Conservation (phyloP, 2,113 vertebrate genomes). For the Neomonachus schauinslandi region DNA sequence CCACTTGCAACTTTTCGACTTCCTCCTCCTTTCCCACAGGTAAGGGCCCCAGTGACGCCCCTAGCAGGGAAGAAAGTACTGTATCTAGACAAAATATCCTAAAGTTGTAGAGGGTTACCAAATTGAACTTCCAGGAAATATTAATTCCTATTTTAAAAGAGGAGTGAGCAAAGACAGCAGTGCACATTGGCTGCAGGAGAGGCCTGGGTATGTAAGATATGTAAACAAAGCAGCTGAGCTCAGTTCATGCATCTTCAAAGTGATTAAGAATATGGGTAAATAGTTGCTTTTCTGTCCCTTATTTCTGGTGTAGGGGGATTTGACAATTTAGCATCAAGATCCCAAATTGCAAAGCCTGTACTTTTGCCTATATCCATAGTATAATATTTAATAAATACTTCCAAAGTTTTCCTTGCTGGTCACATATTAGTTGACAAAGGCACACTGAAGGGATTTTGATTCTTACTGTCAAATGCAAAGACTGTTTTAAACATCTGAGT, state of each 20-base stretch:
- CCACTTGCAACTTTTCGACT: background rate
- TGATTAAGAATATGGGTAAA: background rate
- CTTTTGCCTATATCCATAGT: background rate
- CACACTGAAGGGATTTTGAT: slow-evolving; percentile 29
- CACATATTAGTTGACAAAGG: slow-evolving; percentile 54
- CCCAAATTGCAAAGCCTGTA: background rate
- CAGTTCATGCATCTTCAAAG: background rate
- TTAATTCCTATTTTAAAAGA: background rate
- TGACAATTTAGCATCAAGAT: slow-evolving; percentile 24
- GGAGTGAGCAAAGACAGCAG: background rate
- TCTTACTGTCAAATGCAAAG: slow-evolving; percentile 47
- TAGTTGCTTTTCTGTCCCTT: background rate
- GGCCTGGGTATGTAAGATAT: background rate
- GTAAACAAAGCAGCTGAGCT: background rate
- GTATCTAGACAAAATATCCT: background rate
- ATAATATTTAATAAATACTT: slow-evolving; percentile 53
- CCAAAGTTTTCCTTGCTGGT: slow-evolving; percentile 57
- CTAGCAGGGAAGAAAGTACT: background rate
- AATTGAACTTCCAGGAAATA: background rate
- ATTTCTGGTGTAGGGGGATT: background rate
- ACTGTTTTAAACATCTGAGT: slow-evolving; percentile 40
- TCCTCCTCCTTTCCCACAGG: background rate
- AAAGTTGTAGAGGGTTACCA: background rate
- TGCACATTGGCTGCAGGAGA: background rate
- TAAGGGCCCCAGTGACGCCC: background rate